phyloP scores from a whole-genome alignment of 2,888 invertebrate species.

The Gymnocheta viridis region DNA sequence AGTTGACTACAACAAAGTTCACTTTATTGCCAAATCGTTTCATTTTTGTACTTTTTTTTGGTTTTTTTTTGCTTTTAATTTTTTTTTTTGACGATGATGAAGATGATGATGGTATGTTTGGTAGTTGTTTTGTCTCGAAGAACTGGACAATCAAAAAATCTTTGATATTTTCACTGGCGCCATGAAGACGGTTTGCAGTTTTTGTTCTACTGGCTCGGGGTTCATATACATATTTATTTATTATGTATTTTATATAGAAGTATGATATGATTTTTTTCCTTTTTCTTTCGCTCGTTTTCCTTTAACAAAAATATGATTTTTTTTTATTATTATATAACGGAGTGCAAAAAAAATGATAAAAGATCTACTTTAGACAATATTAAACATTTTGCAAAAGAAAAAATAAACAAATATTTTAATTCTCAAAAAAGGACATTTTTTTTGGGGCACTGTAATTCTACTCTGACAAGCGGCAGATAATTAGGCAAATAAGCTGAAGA shows the following conservation, averaged over 20 bases:
- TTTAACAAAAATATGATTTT: constrained; percentile 50
- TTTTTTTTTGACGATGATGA: constrained; percentile 43
- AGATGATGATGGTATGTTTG: constrained; percentile 58
- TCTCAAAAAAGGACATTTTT: neutral
- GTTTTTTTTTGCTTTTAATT: constrained; percentile 32
- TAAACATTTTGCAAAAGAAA: neutral
- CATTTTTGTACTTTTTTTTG: constrained; percentile 26
- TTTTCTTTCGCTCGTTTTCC: constrained; percentile 18
- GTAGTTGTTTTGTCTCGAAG: constrained; percentile 65
- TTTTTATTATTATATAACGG: constrained; percentile 33
- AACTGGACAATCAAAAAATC: constrained; percentile 73
- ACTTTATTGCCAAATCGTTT: constrained; percentile 68
- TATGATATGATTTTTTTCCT: constrained; percentile 44
- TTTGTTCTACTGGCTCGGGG: constrained; percentile 52
- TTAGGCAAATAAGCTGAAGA: neutral
- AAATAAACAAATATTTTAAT: neutral
- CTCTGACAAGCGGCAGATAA: neutral
- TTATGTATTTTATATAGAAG: constrained; percentile 60
- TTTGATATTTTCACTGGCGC: constrained; percentile 79
- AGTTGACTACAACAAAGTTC: constrained; percentile 64
- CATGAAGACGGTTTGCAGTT: constrained; percentile 77
- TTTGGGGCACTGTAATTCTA: neutral
- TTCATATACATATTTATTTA: constrained; percentile 66
- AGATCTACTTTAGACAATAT: constrained; percentile 38
- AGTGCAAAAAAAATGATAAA: constrained; percentile 33